Percentiles rank a stretch among this genome's conserved stretches.
Evolutionary conservation across 2,113 vertebrate genomes (phyloP).

Genomic region (Oenanthe melanoleuca): DNA sequence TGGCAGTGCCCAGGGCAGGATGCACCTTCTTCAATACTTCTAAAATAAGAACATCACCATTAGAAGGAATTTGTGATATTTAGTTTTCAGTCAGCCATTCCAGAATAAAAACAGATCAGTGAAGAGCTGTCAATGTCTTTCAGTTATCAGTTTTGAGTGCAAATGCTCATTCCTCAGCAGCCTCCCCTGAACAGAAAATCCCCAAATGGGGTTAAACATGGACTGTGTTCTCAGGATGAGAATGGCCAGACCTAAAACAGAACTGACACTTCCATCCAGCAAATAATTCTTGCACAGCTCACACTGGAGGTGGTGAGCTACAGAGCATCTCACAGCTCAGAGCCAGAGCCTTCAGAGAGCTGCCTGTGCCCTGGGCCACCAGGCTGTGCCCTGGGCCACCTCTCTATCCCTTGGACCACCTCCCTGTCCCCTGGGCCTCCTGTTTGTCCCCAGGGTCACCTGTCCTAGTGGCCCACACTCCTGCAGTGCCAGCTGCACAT

Average conservation of each 20-base stretch:
- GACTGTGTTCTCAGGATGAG: background rate
- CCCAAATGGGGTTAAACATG: constrained; percentile 1
- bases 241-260: background rate
- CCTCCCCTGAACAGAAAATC: constrained; percentile 3
- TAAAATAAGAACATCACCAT: background rate
- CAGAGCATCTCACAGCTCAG: background rate
- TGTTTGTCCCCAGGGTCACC: too few relatives aligned
- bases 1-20: background rate
- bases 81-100: background rate
- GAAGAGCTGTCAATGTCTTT: background rate
- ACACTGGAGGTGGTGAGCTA: background rate
- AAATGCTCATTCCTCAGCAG: constrained; percentile 27
- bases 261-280: background rate
- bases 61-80: background rate
- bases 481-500: fast-evolving
- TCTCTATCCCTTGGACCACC: too few relatives aligned
- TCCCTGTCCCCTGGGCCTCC: too few relatives aligned
- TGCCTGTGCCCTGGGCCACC: background rate
- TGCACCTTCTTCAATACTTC: background rate
- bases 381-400: too few relatives aligned
- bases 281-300: background rate
- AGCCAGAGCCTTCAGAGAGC: background rate
- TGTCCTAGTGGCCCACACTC: too few relatives aligned
- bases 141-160: background rate
- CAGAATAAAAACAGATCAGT: background rate